Evolutionary conservation across 2,797 vertebrate genomes (phyloP).

Genomic region (Novumbra hubbsi): DNA sequence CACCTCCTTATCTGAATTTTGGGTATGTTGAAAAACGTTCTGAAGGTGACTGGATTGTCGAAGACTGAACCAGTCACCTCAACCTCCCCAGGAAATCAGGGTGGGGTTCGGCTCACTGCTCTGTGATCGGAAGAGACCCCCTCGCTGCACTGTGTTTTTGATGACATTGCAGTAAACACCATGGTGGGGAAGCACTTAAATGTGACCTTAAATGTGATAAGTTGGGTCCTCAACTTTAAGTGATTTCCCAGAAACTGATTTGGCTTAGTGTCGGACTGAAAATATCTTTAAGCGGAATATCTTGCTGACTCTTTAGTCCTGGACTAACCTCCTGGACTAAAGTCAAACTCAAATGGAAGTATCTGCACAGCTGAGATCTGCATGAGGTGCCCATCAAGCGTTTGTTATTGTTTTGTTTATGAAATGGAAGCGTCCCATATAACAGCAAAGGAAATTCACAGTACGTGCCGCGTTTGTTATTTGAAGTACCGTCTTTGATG

Average conservation of each 20-base stretch:
- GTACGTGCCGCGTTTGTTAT: too few species aligned
- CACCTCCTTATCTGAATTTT: not conserved
- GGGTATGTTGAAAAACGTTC: slow-evolving; percentile 20
- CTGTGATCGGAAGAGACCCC: not conserved
- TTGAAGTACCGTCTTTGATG: too few species aligned
- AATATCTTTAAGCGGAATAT: not conserved
- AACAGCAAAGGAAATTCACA: too few species aligned
- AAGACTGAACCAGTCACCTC: not conserved
- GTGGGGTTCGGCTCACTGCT: not conserved
- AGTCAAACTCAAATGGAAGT: too few species aligned
- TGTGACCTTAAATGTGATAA: not conserved
- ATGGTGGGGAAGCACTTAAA: not conserved
- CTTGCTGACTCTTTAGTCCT: not conserved
- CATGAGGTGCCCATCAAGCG: too few species aligned
- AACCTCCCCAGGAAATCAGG: slow-evolving; percentile 4
- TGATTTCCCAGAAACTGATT: not conserved
- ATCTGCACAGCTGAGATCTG: too few species aligned
- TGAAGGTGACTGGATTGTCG: not conserved
- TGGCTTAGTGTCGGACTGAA: not conserved
- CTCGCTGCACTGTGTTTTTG: not conserved
- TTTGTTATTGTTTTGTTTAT: too few species aligned
- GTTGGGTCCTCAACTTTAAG: not conserved
- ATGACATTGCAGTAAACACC: not conserved
- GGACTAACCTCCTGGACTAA: not conserved
- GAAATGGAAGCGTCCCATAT: too few species aligned